Evolutionary conservation across 2,113 vertebrate genomes (phyloP).

Genomic region (Azemiops feae): DNA sequence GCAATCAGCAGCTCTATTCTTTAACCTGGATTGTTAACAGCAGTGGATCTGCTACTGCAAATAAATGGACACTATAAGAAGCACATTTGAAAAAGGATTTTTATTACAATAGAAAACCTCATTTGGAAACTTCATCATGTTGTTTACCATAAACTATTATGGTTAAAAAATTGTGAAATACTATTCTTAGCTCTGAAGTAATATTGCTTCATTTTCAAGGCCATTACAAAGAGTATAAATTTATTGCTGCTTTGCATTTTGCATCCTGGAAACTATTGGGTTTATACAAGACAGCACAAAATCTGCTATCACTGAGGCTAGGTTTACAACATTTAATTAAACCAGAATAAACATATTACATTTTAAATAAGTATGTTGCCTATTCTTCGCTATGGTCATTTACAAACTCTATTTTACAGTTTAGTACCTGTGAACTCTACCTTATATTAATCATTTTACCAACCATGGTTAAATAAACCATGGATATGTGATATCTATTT

Average conservation of each 20-base stretch:
- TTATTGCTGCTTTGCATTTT: background rate
- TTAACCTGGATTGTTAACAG: constrained; percentile 46
- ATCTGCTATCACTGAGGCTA: background rate
- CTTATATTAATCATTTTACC: background rate
- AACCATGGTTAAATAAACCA: background rate
- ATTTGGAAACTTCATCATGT: background rate
- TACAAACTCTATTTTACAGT: background rate
- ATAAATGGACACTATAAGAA: constrained; percentile 55
- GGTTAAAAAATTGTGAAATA: background rate
- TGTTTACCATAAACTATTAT: background rate
- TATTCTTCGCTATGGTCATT: background rate
- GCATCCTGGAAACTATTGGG: background rate
- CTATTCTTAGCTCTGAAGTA: background rate
- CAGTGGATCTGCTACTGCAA: constrained; percentile 50
- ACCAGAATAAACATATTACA: background rate
- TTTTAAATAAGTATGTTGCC: background rate
- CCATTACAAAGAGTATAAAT: background rate
- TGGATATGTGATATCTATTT: background rate
- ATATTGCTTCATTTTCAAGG: background rate
- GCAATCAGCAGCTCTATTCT: constrained; percentile 52
- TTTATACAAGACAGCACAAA: background rate
- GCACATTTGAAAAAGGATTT: constrained; percentile 39
- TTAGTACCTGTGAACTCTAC: background rate
- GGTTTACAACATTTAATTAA: background rate
- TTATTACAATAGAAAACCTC: constrained; percentile 34